Percentiles rank a stretch among this genome's conserved stretches.
phyloP scores from a whole-genome alignment of 2,113 vertebrate genomes.

The Phyllostomus hastatus region DNA sequence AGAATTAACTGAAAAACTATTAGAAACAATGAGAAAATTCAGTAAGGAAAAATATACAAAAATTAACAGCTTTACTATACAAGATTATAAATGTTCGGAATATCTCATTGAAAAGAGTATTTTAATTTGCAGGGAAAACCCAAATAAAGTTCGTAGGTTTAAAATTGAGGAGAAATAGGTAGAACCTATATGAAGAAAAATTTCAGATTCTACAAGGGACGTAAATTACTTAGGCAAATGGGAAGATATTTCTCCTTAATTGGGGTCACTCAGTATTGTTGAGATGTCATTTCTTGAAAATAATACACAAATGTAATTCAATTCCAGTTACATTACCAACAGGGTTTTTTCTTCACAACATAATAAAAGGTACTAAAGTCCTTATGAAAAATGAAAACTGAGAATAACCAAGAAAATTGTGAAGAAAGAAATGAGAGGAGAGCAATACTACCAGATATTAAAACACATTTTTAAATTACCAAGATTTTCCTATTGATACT shows the following conservation, averaged over 20 bases:
- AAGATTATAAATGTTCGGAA: neutral
- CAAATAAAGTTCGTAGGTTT: neutral
- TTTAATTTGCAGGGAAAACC: conserved; percentile 3
- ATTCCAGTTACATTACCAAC: neutral
- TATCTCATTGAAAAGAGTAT: neutral
- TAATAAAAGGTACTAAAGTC: neutral
- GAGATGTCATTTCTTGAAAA: conserved; percentile 22
- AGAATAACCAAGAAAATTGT: conserved; percentile 7
- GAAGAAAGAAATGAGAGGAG: neutral
- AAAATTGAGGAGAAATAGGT: conserved; percentile 18
- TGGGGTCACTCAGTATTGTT: neutral
- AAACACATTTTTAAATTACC: conserved; percentile 9
- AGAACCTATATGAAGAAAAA: neutral
- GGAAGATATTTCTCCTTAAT: neutral
- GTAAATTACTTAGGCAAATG: conserved; percentile 9
- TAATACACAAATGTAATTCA: neutral
- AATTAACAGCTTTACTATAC: neutral
- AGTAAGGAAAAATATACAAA: neutral
- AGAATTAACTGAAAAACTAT: conserved; percentile 19
- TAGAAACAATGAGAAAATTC: conserved; percentile 1
- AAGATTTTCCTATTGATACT: neutral
- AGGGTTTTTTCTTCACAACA: neutral
- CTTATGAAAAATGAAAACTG: neutral
- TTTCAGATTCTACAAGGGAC: neutral
- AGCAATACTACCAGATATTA: neutral